Base-by-base conservation (phyloP, 2,797 vertebrate genomes). In the Lerista edwardsae region DNA sequence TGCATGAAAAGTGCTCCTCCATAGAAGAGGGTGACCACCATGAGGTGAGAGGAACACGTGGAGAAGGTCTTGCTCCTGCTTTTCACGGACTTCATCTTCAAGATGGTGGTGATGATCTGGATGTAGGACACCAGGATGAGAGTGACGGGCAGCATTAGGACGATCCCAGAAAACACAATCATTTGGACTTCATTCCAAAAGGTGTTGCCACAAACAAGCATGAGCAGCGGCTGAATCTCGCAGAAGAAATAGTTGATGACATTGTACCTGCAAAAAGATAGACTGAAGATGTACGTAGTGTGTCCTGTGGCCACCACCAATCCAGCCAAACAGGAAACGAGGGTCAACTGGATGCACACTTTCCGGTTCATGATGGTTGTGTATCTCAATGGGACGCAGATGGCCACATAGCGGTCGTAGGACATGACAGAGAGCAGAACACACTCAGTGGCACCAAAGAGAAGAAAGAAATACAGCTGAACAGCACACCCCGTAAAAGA, bases 361-460 rank as follows among this genome's bases (percentile, higher is more conserved):
- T 36, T 79, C 27, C 39, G n/a, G 15, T 72, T 86, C 76, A 84
- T 80, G 17, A 80, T 34, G 7, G 29, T 1, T 47, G 73, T 31
- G 39, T 84, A 81, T 3, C 41, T 19, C 55, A 89, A 25, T 1
- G 84, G 79, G 47, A 85, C 79, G 39, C 89, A 90, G 25, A 90
- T 89, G 47, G 75, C 79, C 73, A 87, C 80, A 12, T 74, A 87
- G 19, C 62, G 65, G 39, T 90, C 79, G 41, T 77, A 89, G 5
- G 80, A 84, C 87, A 88, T 86, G 0, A 34, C 44, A 4, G 55
- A n/a, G 25, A 81, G 55, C 8, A 80, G 67, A n/a, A 36, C 6
- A 12, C 79, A 80, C 51, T 77, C 82, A 0, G 65, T n/a, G 21
- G 17, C 84, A 59, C 68, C 78, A 41, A 76, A 14, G 21, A 73